Evolutionary conservation across 35 echinoderm and acorn worm species (phyloP).

Genomic region (Heliocidaris tuberculata): DNA sequence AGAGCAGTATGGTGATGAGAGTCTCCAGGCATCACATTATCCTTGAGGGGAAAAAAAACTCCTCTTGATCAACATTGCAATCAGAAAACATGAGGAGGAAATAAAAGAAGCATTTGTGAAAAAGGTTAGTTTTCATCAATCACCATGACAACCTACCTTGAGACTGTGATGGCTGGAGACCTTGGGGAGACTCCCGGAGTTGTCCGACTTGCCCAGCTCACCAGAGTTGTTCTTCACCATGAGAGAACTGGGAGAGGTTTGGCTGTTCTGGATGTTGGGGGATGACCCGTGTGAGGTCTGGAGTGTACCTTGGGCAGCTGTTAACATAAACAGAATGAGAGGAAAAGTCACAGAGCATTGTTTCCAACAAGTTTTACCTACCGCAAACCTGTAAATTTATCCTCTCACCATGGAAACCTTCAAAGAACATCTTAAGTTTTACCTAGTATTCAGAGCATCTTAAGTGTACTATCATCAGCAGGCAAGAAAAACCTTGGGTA

Average conservation of each 20-base stretch:
- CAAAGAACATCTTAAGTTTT: too few relatives aligned
- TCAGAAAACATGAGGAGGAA: neutral
- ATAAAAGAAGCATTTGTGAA: neutral
- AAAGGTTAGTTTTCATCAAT: neutral
- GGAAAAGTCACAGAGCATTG: neutral
- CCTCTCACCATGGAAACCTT: too few relatives aligned
- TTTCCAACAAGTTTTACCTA: too few relatives aligned
- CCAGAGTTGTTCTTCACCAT: neutral
- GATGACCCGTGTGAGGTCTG: constrained; percentile 20
- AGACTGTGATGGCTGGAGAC: constrained; percentile 53
- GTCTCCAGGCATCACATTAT: neutral
- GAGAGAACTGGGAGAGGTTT: constrained; percentile 5
- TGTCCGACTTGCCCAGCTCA: neutral
- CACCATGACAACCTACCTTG: constrained; percentile 26
- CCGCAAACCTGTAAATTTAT: too few relatives aligned
- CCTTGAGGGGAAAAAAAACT: neutral
- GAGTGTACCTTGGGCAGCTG: neutral
- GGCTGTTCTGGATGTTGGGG: constrained; percentile 32
- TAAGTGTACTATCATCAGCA: neutral
- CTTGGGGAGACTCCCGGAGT: constrained; percentile 48
- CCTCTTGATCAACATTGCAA: neutral
- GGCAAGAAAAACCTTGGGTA: too few relatives aligned
- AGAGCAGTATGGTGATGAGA: neutral
- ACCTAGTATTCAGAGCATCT: neutral
- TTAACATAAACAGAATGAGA: neutral